These are phyloP conservation scores for Taenioides sp. DNA, from an alignment of 2,797 vertebrate genomes.

Conservation along the genomic window DNA sequence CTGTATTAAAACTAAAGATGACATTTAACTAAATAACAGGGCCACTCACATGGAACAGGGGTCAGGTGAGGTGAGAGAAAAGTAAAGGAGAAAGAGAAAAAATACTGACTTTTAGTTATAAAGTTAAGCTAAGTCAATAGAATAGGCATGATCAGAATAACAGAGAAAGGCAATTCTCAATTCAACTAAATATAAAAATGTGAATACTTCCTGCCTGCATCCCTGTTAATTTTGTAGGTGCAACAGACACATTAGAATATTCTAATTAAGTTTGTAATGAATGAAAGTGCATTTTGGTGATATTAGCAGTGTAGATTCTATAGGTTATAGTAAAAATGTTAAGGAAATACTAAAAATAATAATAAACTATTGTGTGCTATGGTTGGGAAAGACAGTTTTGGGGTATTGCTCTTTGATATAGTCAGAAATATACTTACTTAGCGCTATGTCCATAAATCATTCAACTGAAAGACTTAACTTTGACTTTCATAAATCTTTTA, in stretches of 20 bases:
- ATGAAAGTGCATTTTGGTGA: too few species aligned
- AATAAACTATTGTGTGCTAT: background rate
- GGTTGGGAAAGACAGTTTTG: background rate
- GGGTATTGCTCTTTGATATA: background rate
- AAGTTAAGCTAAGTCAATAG: too few species aligned
- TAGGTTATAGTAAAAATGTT: background rate
- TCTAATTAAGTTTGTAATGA: too few species aligned
- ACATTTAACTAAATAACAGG: constrained; percentile 39
- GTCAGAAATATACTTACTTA: background rate
- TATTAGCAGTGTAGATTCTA: too few species aligned
- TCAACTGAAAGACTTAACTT: background rate
- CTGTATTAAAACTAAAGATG: constrained; percentile 44
- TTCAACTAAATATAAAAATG: too few species aligned
- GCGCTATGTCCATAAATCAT: background rate
- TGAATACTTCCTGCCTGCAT: too few species aligned
- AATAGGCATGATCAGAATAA: too few species aligned
- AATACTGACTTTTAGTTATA: background rate
- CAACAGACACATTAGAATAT: background rate
- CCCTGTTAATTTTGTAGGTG: background rate
- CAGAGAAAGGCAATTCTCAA: too few species aligned
- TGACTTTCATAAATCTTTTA: constrained; percentile 6
- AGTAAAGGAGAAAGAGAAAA: constrained; percentile 20
- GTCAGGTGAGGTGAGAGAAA: constrained; percentile 18
- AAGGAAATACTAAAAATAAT: background rate
- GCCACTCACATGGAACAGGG: constrained; percentile 33